Evolutionary conservation across 2,888 invertebrate genomes (phyloP).

Genomic region (Nemapogon koenigi): DNA sequence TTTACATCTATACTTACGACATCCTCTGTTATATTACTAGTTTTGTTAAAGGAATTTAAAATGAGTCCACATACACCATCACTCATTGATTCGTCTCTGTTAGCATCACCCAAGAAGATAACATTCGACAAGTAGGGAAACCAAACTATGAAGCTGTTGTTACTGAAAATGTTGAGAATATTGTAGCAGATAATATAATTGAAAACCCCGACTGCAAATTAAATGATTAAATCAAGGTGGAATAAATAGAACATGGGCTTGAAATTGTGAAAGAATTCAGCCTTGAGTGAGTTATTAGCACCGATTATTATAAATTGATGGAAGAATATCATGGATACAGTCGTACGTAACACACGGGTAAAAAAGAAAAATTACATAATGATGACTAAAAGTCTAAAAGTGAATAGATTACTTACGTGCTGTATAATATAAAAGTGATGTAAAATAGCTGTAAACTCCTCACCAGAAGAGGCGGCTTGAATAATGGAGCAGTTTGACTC

Average conservation of each 20-base stretch:
- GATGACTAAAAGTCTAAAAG: neutral
- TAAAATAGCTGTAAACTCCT: slow-evolving; percentile 17
- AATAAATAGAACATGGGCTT: too few relatives aligned
- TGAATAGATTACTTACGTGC: slow-evolving; percentile 56
- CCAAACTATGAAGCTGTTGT: slow-evolving; percentile 62
- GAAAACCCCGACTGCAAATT: too few relatives aligned
- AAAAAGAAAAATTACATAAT: neutral
- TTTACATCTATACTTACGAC: slow-evolving; percentile 2
- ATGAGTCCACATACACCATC: slow-evolving; percentile 8
- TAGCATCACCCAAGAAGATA: too few relatives aligned
- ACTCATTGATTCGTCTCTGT: neutral
- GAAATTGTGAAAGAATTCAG: too few relatives aligned
- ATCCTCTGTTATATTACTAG: neutral
- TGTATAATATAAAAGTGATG: slow-evolving; percentile 69
- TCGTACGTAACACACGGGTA: neutral
- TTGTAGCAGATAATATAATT: neutral
- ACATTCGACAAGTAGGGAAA: slow-evolving; percentile 63
- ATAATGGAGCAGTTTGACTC: slow-evolving; percentile 15
- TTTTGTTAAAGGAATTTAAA: neutral
- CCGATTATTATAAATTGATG: too few relatives aligned
- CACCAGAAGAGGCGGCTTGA: slow-evolving; percentile 8
- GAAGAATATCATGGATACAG: neutral
- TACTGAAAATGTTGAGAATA: slow-evolving; percentile 28
- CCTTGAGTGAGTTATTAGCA: too few relatives aligned
- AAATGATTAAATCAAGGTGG: too few relatives aligned